Conservation (phyloP, 2,888 invertebrate species). For the Andrena bucephala region DNA sequence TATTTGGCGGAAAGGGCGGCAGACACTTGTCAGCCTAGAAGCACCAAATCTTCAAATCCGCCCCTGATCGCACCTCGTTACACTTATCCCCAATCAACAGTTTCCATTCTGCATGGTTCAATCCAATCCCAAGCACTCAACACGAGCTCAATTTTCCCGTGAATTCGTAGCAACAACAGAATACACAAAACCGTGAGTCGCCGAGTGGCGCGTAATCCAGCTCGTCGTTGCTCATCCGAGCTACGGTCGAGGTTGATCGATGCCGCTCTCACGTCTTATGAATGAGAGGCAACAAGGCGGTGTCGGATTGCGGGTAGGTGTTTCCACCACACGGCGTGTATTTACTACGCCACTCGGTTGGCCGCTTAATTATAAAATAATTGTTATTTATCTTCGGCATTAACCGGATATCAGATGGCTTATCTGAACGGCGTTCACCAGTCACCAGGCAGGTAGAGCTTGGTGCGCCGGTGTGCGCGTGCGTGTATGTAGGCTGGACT, state of each 20-base stretch:
- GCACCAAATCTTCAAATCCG: too few species aligned
- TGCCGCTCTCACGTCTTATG: conserved; percentile 80
- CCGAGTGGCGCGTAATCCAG: conserved; percentile 21
- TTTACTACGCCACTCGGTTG: conserved; percentile 73
- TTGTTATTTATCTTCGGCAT: conserved; percentile 80
- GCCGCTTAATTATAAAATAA: conserved; percentile 82
- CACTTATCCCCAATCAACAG: too few species aligned
- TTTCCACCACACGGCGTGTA: conserved; percentile 59
- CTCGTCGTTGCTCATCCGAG: conserved; percentile 1
- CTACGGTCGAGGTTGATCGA: conserved; percentile 77
- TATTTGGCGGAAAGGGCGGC: too few species aligned
- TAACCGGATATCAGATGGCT: conserved; percentile 74
- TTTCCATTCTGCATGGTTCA: not conserved
- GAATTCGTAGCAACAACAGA: not conserved
- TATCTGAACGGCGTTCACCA: conserved; percentile 64
- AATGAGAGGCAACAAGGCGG: conserved; percentile 77
- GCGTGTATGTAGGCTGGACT: conserved; percentile 15
- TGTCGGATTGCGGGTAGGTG: conserved; percentile 77
- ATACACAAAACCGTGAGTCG: not conserved
- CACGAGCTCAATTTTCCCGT: not conserved
- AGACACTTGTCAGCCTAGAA: too few species aligned
- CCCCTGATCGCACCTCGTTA: too few species aligned
- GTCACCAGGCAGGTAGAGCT: conserved; percentile 29
- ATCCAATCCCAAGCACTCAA: not conserved
- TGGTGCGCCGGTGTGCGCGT: too few species aligned